Conservation (phyloP, 92 coral and sea anemone species). For the Hydrozoanthus gracilis region DNA sequence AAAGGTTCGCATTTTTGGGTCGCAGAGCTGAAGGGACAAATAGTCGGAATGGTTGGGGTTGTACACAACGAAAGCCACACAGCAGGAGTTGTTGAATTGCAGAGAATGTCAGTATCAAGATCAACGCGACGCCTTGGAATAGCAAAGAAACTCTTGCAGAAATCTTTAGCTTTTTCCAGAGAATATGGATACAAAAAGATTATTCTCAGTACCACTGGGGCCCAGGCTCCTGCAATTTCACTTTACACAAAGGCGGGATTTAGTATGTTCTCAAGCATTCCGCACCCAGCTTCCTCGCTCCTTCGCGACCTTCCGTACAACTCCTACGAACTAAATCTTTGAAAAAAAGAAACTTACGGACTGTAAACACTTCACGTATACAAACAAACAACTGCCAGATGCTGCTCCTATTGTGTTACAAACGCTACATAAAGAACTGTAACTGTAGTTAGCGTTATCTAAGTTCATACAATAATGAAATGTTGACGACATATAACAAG, state of each 20-base stretch:
- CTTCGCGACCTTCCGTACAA: conserved; percentile 41
- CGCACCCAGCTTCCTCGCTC: conserved; percentile 37
- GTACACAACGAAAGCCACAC: conserved; percentile 58
- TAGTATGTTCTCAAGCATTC: conserved; percentile 41
- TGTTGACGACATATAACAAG: too few species aligned
- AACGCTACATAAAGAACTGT: too few species aligned
- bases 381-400: too few species aligned
- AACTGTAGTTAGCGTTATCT: too few species aligned
- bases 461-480: too few species aligned
- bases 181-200: conserved; percentile 57
- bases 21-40: conserved; percentile 82
- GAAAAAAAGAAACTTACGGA: too few species aligned
- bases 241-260: conserved; percentile 68
- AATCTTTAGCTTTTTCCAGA: conserved; percentile 66
- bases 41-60: conserved; percentile 89
- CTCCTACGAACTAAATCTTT: conserved; percentile 32
- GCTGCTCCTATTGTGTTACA: too few species aligned
- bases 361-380: not conserved
- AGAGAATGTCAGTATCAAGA: conserved; percentile 82
- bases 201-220: conserved; percentile 81
- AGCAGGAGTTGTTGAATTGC: conserved; percentile 75
- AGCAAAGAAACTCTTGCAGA: conserved; percentile 68
- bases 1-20: conserved; percentile 77
- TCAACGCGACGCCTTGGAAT: conserved; percentile 78
- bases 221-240: conserved; percentile 76